Conservation (phyloP, 2,888 invertebrate genomes). For the Agonopterix arenella region DNA sequence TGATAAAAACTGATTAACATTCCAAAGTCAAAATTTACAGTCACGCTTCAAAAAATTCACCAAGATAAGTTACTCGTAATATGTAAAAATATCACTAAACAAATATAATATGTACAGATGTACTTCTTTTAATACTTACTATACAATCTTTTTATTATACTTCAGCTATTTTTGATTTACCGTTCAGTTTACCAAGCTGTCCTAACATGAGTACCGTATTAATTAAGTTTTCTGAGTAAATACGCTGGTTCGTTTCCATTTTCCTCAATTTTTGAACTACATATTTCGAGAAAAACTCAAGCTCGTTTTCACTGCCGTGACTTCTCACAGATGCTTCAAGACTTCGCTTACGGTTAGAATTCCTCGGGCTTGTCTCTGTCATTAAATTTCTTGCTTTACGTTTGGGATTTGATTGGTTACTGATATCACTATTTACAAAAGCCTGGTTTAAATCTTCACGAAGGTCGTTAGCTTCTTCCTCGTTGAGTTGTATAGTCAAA, state of each 20-base stretch:
- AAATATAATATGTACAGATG: neutral
- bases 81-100: no score
- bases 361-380: constrained; percentile 32
- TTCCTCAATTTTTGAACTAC: constrained; percentile 63
- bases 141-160: constrained; percentile 13
- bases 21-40: no score
- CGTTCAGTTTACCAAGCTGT: constrained; percentile 59
- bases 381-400: constrained; percentile 32
- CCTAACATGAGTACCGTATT: constrained; percentile 69
- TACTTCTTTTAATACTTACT: constrained; percentile 1
- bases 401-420: constrained; percentile 26
- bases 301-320: constrained; percentile 54
- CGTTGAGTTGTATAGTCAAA: constrained; percentile 68
- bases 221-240: constrained; percentile 70
- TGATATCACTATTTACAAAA: constrained; percentile 36
- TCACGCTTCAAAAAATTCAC: no score
- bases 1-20: no score
- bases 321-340: constrained; percentile 27
- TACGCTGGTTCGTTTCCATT: constrained; percentile 71
- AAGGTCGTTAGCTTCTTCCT: constrained; percentile 63
- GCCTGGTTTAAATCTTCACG: constrained; percentile 53
- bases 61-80: no score
- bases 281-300: constrained; percentile 69
- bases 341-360: constrained; percentile 40
- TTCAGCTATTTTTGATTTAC: constrained; percentile 60